A percentile compares a stretch with the other conserved stretches of the same genome.
Evolutionary conservation across 1,140 invertebrate genomes (phyloP).

Genomic region (Asobara japonica): DNA sequence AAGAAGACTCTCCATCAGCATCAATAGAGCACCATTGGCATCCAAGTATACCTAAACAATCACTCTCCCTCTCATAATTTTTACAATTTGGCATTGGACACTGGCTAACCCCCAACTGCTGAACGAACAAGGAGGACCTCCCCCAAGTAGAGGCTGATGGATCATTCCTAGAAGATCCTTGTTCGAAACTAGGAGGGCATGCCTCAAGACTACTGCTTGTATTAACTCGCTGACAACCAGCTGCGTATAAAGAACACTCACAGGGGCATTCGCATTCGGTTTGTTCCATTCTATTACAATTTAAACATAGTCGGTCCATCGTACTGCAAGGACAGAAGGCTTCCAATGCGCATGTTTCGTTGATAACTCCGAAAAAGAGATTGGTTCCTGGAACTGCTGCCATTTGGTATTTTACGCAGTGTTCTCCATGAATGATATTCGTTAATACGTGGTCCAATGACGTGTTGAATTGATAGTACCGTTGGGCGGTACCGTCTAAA

Average conservation of each 20-base stretch:
- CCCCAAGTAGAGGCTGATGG: neutral
- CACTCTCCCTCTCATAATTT: constrained; percentile 74
- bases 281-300: constrained; percentile 94
- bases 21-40: constrained; percentile 93
- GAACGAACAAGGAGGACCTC: neutral
- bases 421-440: constrained; percentile 88
- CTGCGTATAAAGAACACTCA: constrained; percentile 82
- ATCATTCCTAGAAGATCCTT: constrained; percentile 40
- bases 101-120: neutral
- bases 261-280: constrained; percentile 95
- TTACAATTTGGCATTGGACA: constrained; percentile 86
- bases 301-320: constrained; percentile 86
- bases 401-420: constrained; percentile 90
- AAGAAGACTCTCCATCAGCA: constrained; percentile 74
- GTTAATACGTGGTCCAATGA: constrained; percentile 79
- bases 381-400: constrained; percentile 85
- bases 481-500: constrained; percentile 78
- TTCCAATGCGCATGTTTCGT: constrained; percentile 78
- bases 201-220: constrained; percentile 53
- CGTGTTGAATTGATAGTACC: constrained; percentile 85
- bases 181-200: constrained; percentile 57
- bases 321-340: constrained; percentile 95
- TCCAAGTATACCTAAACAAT: constrained; percentile 85
- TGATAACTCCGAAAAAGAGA: constrained; percentile 87
- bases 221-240: constrained; percentile 62